These are phyloP conservation scores for Drosophila monieri DNA, from an alignment of 2,888 invertebrate species.

Conservation along the genomic window DNA sequence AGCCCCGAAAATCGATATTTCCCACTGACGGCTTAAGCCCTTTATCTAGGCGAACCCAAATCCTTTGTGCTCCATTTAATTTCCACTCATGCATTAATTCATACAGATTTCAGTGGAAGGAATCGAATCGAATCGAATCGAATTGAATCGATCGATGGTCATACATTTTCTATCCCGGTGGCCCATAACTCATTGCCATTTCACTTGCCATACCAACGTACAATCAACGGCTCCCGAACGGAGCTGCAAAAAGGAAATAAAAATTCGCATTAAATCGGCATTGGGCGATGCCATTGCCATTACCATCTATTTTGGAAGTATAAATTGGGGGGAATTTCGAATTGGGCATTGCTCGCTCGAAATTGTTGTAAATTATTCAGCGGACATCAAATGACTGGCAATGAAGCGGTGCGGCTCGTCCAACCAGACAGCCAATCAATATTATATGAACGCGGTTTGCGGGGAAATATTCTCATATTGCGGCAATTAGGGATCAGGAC, in stretches of 20 bases:
- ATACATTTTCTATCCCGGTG: constrained; percentile 35
- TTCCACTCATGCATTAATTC: constrained; percentile 41
- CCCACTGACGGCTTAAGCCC: constrained; percentile 12
- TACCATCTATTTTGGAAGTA: constrained; percentile 23
- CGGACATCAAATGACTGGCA: constrained; percentile 61
- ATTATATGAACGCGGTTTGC: constrained; percentile 46
- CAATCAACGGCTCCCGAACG: constrained; percentile 20
- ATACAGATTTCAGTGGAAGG: constrained; percentile 17
- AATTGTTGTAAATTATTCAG: constrained; percentile 76
- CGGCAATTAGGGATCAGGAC: constrained; percentile 64
- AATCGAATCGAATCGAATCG: not conserved
- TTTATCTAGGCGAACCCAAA: constrained; percentile 10
- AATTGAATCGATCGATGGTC: constrained; percentile 28
- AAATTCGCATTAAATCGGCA: constrained; percentile 56
- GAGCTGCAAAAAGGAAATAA: not conserved
- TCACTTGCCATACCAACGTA: constrained; percentile 4
- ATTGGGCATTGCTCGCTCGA: constrained; percentile 41
- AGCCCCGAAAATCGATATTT: constrained; percentile 24
- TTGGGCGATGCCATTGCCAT: constrained; percentile 24
- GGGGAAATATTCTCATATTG: constrained; percentile 43
- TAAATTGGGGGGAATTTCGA: constrained; percentile 19
- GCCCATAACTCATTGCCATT: constrained; percentile 43
- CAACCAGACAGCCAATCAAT: constrained; percentile 56
- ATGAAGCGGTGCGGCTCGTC: constrained; percentile 47
- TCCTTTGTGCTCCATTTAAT: constrained; percentile 35